Conservation (phyloP, 2,113 vertebrate species). For the Otocyon megalotis region DNA sequence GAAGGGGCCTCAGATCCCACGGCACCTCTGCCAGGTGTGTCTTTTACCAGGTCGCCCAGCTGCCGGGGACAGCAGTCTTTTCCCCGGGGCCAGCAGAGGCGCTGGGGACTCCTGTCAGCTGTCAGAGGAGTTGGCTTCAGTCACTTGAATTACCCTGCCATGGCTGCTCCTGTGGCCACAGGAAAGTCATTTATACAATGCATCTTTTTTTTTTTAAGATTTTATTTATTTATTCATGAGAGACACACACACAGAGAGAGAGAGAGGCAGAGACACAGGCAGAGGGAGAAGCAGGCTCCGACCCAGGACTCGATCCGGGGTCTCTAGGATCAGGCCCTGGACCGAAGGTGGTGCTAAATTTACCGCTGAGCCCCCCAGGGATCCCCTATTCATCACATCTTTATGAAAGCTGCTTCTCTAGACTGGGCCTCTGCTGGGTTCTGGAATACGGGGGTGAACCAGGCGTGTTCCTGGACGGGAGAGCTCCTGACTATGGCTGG, state of each 20-base stretch:
- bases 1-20: neutral
- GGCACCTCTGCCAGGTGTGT: neutral
- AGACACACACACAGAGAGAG: too few species aligned
- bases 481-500: neutral
- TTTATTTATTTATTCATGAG: too few species aligned
- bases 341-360: too few species aligned
- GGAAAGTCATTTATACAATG: neutral
- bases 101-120: rapidly evolving
- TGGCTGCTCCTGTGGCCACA: neutral
- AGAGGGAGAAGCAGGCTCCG: too few species aligned
- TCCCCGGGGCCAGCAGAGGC: rapidly evolving
- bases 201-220: too few species aligned
- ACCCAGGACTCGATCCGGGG: too few species aligned
- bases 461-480: rapidly evolving
- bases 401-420: neutral
- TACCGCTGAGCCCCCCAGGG: too few species aligned
- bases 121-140: neutral
- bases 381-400: neutral
- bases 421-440: neutral
- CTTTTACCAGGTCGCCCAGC: neutral
- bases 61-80: neutral
- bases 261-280: too few species aligned
- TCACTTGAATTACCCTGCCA: rapidly evolving
- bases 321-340: too few species aligned
- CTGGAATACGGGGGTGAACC: neutral